A percentile compares a stretch with the other conserved stretches of the same genome.
Conservation (phyloP, 1,140 invertebrate species). For the Drosophila equinoxialis region DNA sequence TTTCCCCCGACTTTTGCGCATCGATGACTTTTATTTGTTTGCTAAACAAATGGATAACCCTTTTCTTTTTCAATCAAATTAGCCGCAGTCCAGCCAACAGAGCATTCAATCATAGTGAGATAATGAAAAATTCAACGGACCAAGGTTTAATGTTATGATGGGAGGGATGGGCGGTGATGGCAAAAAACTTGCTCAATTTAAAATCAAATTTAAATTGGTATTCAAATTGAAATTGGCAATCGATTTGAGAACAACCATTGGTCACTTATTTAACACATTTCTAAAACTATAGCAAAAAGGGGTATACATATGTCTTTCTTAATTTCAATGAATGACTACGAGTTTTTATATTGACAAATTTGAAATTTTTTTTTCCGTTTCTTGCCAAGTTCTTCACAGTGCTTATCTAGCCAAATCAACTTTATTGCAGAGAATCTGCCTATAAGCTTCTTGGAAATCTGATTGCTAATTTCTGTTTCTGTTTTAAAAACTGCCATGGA, state of each 20-base stretch:
- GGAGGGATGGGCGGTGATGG: not conserved
- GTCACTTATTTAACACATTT: not conserved
- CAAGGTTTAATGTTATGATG: not conserved
- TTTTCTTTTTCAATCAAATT: conserved; percentile 72
- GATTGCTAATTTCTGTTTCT: too few relatives aligned
- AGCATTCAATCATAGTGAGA: conserved; percentile 59
- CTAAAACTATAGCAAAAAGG: too few relatives aligned
- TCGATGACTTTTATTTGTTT: conserved; percentile 62
- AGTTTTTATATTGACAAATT: too few relatives aligned
- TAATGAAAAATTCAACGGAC: conserved; percentile 44
- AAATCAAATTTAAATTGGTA: conserved; percentile 5
- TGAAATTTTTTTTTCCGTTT: too few relatives aligned
- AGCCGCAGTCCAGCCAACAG: conserved; percentile 34
- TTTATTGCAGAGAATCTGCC: too few relatives aligned
- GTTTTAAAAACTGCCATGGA: too few relatives aligned
- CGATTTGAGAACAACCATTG: not conserved
- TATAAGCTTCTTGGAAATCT: too few relatives aligned
- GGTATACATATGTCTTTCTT: too few relatives aligned
- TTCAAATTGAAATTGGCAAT: not conserved
- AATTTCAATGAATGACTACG: too few relatives aligned
- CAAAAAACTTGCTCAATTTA: not conserved
- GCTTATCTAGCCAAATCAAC: too few relatives aligned
- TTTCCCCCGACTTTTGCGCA: conserved; percentile 3
- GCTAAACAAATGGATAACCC: conserved; percentile 42
- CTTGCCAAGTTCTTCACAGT: too few relatives aligned